Base-by-base conservation (phyloP, 2,888 invertebrate genomes). In the Athetis lepigone region DNA sequence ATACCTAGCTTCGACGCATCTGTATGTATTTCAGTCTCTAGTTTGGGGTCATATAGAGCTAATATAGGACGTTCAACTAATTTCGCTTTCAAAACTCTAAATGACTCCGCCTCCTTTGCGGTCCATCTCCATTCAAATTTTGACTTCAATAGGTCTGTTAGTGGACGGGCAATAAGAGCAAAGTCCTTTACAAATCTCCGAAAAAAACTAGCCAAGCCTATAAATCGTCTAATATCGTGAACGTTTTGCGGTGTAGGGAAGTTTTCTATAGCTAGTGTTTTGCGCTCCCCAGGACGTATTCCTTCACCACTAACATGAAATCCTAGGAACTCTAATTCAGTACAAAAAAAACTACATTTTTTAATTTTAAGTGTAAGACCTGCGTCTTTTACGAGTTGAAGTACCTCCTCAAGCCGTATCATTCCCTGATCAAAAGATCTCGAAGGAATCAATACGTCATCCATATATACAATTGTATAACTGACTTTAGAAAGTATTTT, bases 1-100 rank as follows among this genome's bases (percentile, higher is more conserved):
- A 68, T n/a, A 1, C 88, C 87, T 0, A 71, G 19, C 19, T 80
- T 72, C 27, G 84, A 83, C 0, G 89, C 88, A 46, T 89, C 89
- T 0, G 88, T 89, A 36, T 90, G 89, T 0, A 87, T 39, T 43
- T 88, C 55, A 58, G 80, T 83, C 13, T 79, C 71, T 4, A 60
- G 45, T 0, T 43, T 49, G 0, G 77, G 75, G 18, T 86, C 71
- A 40, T 80, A 87, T 4, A 88, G 58, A 0, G 79, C 73, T 16
- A 90, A 50, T 0, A 87, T 66, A 0, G 85, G 84, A 18, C 81
- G 66, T 19, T 69, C 58, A 0, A 61, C 59, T 3, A 89, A 52
- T 2, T 54, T 55, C 7, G 42, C 11, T 47, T 85, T 84, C 39
- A 88, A 45, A 4, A n/a, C 33, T 0, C 61, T 3, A 49, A 88